Evolutionary conservation across 2,888 invertebrate genomes (phyloP), one percentile per base, ranked within the genome.

Genomic region (Pheosia gnoma): DNA sequence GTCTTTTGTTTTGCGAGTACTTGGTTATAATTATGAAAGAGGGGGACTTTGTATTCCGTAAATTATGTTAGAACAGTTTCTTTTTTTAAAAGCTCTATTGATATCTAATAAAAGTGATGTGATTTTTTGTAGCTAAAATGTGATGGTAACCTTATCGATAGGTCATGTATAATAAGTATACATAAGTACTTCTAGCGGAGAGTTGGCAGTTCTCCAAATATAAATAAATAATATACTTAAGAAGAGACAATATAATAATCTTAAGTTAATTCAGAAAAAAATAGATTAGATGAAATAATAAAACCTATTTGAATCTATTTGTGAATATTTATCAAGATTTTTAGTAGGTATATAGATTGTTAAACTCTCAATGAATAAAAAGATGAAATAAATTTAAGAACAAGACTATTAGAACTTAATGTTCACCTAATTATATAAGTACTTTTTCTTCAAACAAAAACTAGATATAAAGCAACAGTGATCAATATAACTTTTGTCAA

Each of bases 401-500:
- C 25, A 25, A 25, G 0, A 25, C 25, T 2, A 25, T 25, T 25
- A 25, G n/a, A 4, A 47, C 10, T n/a, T 10, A 51, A 8, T 25
- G 3, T 25, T 25, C 1, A 25, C 25, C 4, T 51, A 51, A 8
- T 49, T 13, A 51, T 13, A 7, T 51, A 3, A 5, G 25, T 25
- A 13, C 25, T 9, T 25, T 51, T 8, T 25, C 13, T 51, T 51
- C 3, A 8, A 25, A 25, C 51, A 51, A 13, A 54, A 54, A 39
- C 3, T n/a, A 54, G 60, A 59, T 41, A 57, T 61, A 59, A 60
- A 66, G 54, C 62, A 62, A 68, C 59, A 67, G 55, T 60, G 43
- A 55, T 69, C 47, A 68, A 72, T 71, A 56, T 43, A 66, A 71
- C 66, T 68, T 62, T 36, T 59, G 65, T 58, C 47, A 70, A 73